Base-by-base conservation (phyloP, 2,113 vertebrate species). In the Argyrosomus japonicus region DNA sequence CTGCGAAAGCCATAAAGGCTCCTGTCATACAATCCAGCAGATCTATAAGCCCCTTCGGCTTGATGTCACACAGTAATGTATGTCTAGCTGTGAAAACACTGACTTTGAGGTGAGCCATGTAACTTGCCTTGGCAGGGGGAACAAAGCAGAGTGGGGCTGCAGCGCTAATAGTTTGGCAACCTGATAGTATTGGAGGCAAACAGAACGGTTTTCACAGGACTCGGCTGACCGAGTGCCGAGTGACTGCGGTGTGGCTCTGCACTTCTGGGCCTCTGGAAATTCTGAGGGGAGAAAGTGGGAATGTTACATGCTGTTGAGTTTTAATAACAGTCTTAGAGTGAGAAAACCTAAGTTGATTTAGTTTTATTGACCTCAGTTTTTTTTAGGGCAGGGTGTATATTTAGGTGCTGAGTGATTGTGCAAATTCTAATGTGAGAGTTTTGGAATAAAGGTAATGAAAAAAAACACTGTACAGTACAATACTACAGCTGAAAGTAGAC, bases 71-170 rank as follows among this genome's bases (percentile, higher is more conserved):
- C 77, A 61, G 80, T 86, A 91, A 92, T 89, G 84, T 88, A 90
- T 84, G 77, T 91, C 87, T 91, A 82, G 90, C 92, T 91, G 85
- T 87, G 88, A 90, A 89, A 92, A 93, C 86, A 93, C 71, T 73
- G 90, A 91, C 83, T 86, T 83, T n/a, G 77, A 92, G 89, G 86
- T 53, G 3, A 76, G 83, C 86, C 81, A n/a, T 91, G 90, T 78
- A 92, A 92, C 88, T 89, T 79, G 77, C 75, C 83, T 81, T 93
- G 91, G 90, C 92, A 88, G 79, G 60, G 62, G 68, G 80, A 89
- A 91, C 84, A 90, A 88, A 92, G 82, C 87, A 47, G 87, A 76
- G 77, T 50, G 56, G 63, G 63, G 88, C 83, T 79, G 67, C 83
- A 67, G 76, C 58, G 56, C 85, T 90, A 88, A 92, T 84, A 87